Evolutionary conservation across 1,140 invertebrate genomes (phyloP), one percentile per base, ranked within the genome.

Genomic region (Elysia chlorotica): DNA sequence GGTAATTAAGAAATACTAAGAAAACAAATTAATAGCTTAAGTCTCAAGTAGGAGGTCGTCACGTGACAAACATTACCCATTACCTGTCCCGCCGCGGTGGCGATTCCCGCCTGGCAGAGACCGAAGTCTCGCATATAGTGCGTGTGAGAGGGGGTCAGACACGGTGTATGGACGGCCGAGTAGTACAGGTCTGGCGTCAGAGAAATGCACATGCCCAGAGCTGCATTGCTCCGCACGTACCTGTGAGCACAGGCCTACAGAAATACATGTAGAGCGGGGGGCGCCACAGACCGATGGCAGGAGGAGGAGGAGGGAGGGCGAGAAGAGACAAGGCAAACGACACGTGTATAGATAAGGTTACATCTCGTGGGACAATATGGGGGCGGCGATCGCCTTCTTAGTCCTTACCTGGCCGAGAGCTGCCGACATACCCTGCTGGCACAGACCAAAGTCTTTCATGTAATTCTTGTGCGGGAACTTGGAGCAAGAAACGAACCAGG

Each of bases 241-340:
- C 96, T 92, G 89, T 98, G 96, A 38, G 95, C 96, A 88, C 96
- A 98, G 5, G 96, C 94, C 89, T 97, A 78, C 30, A n/a, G n/a
- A n/a, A n/a, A n/a, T n/a, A n/a, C n/a, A n/a, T n/a, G n/a, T n/a
- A n/a, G n/a, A n/a, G n/a, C n/a, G n/a, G n/a, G n/a, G n/a, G n/a
- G n/a, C n/a, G n/a, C n/a, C n/a, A n/a, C n/a, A n/a, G n/a, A n/a
- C n/a, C n/a, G n/a, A n/a, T n/a, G n/a, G n/a, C n/a, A n/a, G 86
- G 80, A 28, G 25, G 10, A 6, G 25, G 25, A 17, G 14, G 14
- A 59, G 25, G 25, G 56, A 25, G n/a, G n/a, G n/a, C n/a, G n/a
- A n/a, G n/a, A n/a, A n/a, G n/a, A n/a, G n/a, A n/a, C n/a, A n/a
- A n/a, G n/a, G n/a, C n/a, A n/a, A n/a, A n/a, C n/a, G n/a, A n/a